These are phyloP conservation scores for Egretta garzetta DNA, from an alignment of 2,113 vertebrate genomes.

Conservation along the genomic window DNA sequence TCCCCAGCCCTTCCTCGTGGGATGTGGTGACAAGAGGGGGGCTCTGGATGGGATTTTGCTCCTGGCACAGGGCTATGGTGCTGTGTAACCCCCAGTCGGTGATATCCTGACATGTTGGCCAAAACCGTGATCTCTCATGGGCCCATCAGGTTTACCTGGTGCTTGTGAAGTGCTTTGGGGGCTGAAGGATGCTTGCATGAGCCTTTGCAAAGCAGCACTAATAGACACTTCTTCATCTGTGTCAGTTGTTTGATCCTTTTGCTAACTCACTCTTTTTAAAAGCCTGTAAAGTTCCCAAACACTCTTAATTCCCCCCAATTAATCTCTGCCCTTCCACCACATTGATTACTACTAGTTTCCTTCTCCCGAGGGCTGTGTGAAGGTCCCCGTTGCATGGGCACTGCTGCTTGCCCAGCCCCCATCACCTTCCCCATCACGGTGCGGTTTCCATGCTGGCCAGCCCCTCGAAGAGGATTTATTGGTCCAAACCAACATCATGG, in stretches of 20 bases:
- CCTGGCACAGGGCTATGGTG: accelerated
- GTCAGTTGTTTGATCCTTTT: not conserved
- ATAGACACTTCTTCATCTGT: not conserved
- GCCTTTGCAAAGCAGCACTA: not conserved
- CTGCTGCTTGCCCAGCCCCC: not conserved
- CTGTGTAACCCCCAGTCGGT: accelerated
- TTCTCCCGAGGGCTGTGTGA: not conserved
- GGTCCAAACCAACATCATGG: not conserved
- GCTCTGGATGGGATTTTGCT: not conserved
- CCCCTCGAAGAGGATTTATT: not conserved
- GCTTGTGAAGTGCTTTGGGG: not conserved
- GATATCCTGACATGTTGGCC: not conserved
- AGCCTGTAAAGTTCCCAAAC: not conserved
- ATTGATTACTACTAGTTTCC: not conserved
- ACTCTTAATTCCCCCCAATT: not conserved
- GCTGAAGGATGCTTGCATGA: not conserved
- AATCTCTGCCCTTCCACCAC: not conserved
- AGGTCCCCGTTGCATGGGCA: not conserved
- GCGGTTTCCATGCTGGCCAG: not conserved
- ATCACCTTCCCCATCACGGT: not conserved
- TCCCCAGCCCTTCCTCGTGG: accelerated
- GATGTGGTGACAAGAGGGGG: not conserved
- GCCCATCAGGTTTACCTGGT: not conserved
- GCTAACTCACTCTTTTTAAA: not conserved
- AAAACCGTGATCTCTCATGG: not conserved